Conservation (phyloP, 2,888 invertebrate genomes). For the Chloroclystis v-ata region DNA sequence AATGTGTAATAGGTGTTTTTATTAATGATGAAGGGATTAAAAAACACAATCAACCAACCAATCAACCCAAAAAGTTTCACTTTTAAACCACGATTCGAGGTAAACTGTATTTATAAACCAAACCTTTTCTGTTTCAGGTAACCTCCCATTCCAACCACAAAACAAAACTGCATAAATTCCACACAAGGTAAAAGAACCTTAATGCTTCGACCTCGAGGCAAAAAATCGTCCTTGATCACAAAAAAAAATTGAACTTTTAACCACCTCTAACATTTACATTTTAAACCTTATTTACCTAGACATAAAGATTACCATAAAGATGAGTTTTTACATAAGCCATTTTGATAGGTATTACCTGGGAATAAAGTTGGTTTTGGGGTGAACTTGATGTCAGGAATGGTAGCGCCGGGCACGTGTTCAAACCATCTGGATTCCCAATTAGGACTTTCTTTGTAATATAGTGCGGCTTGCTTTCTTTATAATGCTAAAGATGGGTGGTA, state of each 20-base stretch:
- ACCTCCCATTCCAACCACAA: constrained; percentile 16
- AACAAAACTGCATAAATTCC: constrained; percentile 25
- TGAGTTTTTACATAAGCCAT: background rate
- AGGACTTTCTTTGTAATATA: constrained; percentile 33
- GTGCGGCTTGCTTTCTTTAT: constrained; percentile 27
- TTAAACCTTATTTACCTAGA: background rate
- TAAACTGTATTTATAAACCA: constrained; percentile 2
- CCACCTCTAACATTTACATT: constrained; percentile 5
- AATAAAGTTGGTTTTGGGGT: constrained; percentile 14
- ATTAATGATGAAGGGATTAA: too few species aligned
- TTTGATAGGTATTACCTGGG: background rate
- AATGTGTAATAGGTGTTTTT: too few species aligned
- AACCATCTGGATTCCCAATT: constrained; percentile 58
- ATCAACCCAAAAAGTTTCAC: too few species aligned
- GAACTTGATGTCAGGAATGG: constrained; percentile 14
- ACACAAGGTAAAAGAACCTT: constrained; percentile 11
- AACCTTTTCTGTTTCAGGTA: constrained; percentile 42
- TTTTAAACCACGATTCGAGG: too few species aligned
- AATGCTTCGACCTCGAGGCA: constrained; percentile 14
- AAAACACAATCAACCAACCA: too few species aligned
- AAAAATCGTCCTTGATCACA: constrained; percentile 32
- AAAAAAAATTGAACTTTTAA: constrained; percentile 25
- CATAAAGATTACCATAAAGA: background rate
- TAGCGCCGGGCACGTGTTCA: constrained; percentile 30
- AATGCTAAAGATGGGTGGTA: constrained; percentile 15